Evolutionary conservation across 2,888 invertebrate species (phyloP).

Genomic region (Cremastinae sp.): DNA sequence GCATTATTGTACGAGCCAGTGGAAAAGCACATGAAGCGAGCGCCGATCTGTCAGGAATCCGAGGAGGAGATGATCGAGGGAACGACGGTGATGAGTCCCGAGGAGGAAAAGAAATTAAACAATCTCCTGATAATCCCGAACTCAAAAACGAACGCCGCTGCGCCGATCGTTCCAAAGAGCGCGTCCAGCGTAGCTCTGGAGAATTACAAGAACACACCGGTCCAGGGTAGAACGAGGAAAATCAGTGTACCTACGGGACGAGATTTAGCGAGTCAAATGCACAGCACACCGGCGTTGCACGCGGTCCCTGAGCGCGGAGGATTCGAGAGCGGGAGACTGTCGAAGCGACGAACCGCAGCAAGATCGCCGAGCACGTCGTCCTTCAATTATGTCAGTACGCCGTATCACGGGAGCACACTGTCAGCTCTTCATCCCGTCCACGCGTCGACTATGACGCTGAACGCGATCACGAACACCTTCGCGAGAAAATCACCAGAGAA

Average conservation of each 20-base stretch:
- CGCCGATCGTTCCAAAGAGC: constrained; percentile 80
- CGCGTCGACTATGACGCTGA: constrained; percentile 89
- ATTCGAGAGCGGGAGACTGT: constrained; percentile 72
- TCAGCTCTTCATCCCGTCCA: constrained; percentile 88
- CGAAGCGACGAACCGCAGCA: constrained; percentile 63
- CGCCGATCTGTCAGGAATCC: constrained; percentile 79
- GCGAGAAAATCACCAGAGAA: constrained; percentile 73
- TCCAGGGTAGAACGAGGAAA: constrained; percentile 82
- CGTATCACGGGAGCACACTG: constrained; percentile 91
- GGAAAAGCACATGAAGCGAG: constrained; percentile 88
- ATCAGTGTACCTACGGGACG: constrained; percentile 83
- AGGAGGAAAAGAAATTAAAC: constrained; percentile 71
- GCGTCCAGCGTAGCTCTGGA: constrained; percentile 87
- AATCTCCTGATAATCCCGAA: constrained; percentile 60
- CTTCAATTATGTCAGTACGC: constrained; percentile 91
- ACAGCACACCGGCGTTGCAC: constrained; percentile 85
- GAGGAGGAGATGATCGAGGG: constrained; percentile 72
- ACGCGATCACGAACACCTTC: constrained; percentile 84
- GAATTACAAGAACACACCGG: constrained; percentile 79
- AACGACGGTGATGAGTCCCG: constrained; percentile 67
- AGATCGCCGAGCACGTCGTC: constrained; percentile 89
- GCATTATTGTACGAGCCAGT: constrained; percentile 93
- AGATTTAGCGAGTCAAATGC: constrained; percentile 82
- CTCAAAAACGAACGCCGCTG: constrained; percentile 59
- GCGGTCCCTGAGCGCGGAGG: constrained; percentile 86